Conservation (phyloP, 2,888 invertebrate genomes). For the Diarsia dahlii region DNA sequence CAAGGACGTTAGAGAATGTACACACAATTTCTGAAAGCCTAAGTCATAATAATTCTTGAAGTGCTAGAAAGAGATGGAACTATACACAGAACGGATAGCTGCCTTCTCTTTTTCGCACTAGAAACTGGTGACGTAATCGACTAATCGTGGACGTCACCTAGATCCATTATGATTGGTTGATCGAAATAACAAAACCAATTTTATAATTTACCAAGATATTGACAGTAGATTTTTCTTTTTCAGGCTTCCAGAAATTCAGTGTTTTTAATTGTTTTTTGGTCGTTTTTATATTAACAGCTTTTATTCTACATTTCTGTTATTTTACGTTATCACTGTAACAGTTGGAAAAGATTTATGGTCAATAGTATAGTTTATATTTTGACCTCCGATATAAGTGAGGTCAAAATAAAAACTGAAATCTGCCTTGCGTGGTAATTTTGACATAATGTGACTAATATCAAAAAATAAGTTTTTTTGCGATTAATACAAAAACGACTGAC, state of each 20-base stretch:
- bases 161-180: too few species aligned
- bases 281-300: not conserved
- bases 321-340: too few species aligned
- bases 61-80: not conserved
- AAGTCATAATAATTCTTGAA: not conserved
- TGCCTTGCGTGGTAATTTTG: not conserved
- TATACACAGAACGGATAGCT: not conserved
- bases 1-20: not conserved
- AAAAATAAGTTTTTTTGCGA: not conserved
- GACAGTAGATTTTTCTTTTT: not conserved
- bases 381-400: too few species aligned
- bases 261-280: not conserved
- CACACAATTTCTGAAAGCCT: constrained; percentile 6
- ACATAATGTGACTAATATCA: not conserved
- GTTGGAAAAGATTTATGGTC: too few species aligned
- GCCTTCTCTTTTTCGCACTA: not conserved
- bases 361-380: too few species aligned
- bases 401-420: too few species aligned
- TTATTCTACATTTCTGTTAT: too few species aligned
- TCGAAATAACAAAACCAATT: not conserved
- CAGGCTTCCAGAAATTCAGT: constrained; percentile 1
- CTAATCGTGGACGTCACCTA: not conserved
- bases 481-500: constrained; percentile 10
- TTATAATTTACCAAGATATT: not conserved
- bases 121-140: not conserved